Evolutionary conservation across 2,888 invertebrate species (phyloP).

Genomic region (Noctua pronuba): DNA sequence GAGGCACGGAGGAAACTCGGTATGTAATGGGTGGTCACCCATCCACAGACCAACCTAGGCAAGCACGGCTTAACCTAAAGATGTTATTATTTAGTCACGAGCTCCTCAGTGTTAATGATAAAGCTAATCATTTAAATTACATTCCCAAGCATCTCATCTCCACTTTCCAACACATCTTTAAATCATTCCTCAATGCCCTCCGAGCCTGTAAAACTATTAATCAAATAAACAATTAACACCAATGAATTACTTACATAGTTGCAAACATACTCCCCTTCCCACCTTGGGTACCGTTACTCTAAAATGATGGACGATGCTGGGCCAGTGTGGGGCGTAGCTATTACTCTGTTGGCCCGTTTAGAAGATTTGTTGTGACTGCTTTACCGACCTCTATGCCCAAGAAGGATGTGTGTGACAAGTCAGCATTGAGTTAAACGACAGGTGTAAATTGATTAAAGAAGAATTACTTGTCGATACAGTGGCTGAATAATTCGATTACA

Average conservation of each 20-base stretch:
- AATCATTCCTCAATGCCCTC: background rate
- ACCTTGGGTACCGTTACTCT: conserved; percentile 40
- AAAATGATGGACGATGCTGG: conserved; percentile 43
- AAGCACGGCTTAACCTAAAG: too few species aligned
- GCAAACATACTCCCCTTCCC: conserved; percentile 26
- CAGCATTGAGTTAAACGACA: too few species aligned
- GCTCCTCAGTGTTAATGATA: too few species aligned
- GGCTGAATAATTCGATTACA: background rate
- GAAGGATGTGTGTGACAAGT: background rate
- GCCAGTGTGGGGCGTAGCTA: conserved; percentile 20
- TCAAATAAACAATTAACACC: conserved; percentile 53
- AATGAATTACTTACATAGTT: conserved; percentile 23
- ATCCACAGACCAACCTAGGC: too few species aligned
- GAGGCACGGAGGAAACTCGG: too few species aligned
- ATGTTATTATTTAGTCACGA: too few species aligned
- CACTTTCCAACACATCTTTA: background rate
- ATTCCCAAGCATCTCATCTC: background rate
- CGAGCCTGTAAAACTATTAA: conserved; percentile 42
- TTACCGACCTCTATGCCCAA: background rate
- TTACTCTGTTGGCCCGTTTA: conserved; percentile 25
- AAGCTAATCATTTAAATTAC: too few species aligned
- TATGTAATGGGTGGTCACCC: too few species aligned
- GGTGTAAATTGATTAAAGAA: background rate
- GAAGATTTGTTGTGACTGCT: conserved; percentile 34
- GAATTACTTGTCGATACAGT: background rate